phyloP scores from a whole-genome alignment of 2,113 vertebrate genomes.

The Caloenas nicobarica region DNA sequence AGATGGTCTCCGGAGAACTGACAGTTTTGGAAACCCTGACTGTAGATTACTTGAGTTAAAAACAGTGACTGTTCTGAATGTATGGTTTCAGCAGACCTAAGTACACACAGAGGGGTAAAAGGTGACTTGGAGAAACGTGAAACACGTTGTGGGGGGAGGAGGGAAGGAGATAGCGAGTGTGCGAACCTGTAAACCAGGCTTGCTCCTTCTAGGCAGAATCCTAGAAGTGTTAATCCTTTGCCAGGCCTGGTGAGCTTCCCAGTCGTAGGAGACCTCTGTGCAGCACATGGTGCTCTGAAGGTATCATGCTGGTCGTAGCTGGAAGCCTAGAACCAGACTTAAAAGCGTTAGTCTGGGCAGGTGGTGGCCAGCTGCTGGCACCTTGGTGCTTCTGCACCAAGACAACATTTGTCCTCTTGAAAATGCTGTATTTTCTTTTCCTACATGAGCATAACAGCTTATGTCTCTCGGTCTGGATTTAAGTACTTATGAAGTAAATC shows the following conservation, averaged over 20 bases:
- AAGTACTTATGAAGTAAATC: neutral
- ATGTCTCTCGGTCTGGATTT: neutral
- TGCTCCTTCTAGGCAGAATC: neutral
- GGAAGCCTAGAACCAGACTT: neutral
- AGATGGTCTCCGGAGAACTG: constrained; percentile 29
- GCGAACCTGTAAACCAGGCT: neutral
- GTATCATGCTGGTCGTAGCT: neutral
- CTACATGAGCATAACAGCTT: neutral
- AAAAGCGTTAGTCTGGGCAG: neutral
- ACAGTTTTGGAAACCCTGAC: constrained; percentile 21
- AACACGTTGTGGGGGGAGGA: neutral
- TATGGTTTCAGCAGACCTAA: neutral
- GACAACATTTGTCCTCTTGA: neutral
- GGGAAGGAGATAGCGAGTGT: neutral
- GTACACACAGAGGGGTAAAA: neutral
- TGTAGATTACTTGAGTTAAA: neutral
- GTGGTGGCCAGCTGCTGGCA: neutral
- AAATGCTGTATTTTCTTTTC: neutral
- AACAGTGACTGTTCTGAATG: neutral
- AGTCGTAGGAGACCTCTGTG: neutral
- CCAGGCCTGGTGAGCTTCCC: neutral
- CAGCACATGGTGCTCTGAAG: neutral
- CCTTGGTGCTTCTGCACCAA: neutral
- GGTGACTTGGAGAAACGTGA: neutral
- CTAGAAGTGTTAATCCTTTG: neutral